Evolutionary conservation across 2,888 invertebrate genomes (phyloP).

Genomic region (Diloba caeruleocephala): DNA sequence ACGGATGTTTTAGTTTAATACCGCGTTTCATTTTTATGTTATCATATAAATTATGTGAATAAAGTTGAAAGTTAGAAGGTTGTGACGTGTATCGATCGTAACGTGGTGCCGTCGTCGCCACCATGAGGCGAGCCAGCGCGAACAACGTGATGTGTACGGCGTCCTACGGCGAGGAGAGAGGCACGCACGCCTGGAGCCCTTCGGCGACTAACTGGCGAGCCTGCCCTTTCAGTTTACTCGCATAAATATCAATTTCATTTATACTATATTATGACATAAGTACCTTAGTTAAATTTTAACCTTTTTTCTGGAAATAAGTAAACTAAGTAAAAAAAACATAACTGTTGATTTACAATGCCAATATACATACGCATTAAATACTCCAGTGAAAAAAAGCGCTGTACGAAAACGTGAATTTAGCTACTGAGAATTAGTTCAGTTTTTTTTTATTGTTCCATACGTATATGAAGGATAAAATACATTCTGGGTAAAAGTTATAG

Average conservation of each 20-base stretch:
- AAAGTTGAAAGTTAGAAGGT: constrained; percentile 51
- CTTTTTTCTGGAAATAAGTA: too few relatives aligned
- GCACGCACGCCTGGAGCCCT: constrained; percentile 68
- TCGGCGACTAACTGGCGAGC: constrained; percentile 65
- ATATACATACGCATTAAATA: too few relatives aligned
- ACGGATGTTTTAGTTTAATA: constrained; percentile 1
- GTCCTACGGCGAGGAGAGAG: constrained; percentile 73
- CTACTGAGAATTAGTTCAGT: too few relatives aligned
- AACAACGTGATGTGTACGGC: constrained; percentile 69
- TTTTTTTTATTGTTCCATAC: too few relatives aligned
- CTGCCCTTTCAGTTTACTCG: constrained; percentile 55
- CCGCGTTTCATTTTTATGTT: constrained; percentile 9
- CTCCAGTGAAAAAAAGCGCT: too few relatives aligned
- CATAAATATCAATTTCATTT: constrained; percentile 56
- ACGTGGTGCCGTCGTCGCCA: constrained; percentile 69
- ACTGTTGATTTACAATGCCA: too few relatives aligned
- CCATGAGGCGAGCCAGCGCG: constrained; percentile 65
- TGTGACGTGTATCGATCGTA: constrained; percentile 73
- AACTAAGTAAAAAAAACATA: too few relatives aligned
- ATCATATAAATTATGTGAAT: constrained; percentile 42
- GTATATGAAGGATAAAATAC: too few relatives aligned
- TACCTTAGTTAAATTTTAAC: constrained; percentile 4
- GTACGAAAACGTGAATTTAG: too few relatives aligned
- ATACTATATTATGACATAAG: constrained; percentile 39
- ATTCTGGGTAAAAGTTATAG: too few relatives aligned